A percentile compares a stretch with the other conserved stretches of the same genome.
phyloP scores from a whole-genome alignment of 2,797 vertebrate species.

The Clarias fuscus region DNA sequence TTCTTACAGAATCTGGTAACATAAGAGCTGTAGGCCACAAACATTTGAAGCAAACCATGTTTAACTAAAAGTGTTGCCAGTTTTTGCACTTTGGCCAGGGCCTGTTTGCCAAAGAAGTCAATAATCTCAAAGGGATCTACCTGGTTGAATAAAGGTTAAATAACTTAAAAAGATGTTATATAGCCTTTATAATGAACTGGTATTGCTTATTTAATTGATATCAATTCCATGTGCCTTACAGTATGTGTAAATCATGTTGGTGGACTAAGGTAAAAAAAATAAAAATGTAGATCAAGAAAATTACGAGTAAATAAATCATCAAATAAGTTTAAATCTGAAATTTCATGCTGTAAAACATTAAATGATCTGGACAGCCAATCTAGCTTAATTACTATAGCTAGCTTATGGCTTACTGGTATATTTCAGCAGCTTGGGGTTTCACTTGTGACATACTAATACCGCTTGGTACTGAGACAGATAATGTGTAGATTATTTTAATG shows the following conservation, averaged over 20 bases:
- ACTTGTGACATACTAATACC: background rate
- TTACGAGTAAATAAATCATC: background rate
- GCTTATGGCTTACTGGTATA: background rate
- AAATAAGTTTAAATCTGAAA: too few species aligned
- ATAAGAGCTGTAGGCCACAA: conserved; percentile 28
- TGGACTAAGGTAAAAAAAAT: background rate
- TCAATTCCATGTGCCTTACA: background rate
- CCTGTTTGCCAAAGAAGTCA: too few species aligned
- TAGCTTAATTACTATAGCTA: too few species aligned
- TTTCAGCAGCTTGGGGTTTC: background rate
- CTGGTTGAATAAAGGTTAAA: too few species aligned
- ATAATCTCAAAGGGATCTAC: too few species aligned
- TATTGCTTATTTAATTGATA: background rate
- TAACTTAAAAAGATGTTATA: background rate
- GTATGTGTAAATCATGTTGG: background rate
- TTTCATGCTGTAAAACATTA: background rate
- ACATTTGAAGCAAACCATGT: background rate
- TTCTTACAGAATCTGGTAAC: background rate
- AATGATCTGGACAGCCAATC: background rate
- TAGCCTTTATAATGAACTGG: background rate
- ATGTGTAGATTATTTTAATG: background rate
- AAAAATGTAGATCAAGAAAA: background rate
- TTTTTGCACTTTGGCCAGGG: too few species aligned
- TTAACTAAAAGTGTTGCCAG: background rate
- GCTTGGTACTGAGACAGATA: background rate